Conservation (phyloP, 2,113 vertebrate species). For the Nothobranchius kuhntae region DNA sequence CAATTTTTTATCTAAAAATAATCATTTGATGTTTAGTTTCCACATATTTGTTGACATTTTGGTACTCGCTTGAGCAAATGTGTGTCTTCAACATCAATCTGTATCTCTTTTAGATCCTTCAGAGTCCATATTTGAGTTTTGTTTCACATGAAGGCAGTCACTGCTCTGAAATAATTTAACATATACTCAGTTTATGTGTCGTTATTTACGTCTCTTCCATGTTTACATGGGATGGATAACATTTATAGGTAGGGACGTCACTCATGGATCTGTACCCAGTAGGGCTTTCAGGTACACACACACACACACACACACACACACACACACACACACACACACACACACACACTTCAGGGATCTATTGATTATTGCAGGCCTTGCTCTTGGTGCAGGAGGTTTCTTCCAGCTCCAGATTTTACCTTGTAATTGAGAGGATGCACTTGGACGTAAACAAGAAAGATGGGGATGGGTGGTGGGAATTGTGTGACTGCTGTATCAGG, state of each 20-base stretch:
- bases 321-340: conserved; percentile 28
- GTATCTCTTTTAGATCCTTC: neutral
- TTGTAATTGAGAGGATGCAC: conserved; percentile 19
- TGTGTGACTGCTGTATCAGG: conserved; percentile 47
- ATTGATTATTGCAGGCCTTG: conserved; percentile 63
- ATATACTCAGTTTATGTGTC: neutral
- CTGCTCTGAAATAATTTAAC: neutral
- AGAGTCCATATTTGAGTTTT: neutral
- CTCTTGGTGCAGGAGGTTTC: conserved; percentile 42
- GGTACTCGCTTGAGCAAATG: neutral
- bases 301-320: conserved; percentile 14
- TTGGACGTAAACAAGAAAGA: conserved; percentile 23
- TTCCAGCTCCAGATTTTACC: conserved; percentile 44
- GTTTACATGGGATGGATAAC: no score
- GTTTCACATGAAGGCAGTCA: neutral
- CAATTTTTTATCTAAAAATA: no score
- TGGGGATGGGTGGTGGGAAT: conserved; percentile 19
- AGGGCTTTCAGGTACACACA: neutral
- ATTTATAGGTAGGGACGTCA: no score
- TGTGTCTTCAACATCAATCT: neutral
- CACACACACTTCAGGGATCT: conserved; percentile 38
- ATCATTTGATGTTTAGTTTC: no score
- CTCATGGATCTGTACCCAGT: neutral
- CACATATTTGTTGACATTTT: neutral
- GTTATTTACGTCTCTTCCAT: neutral